phyloP scores from a whole-genome alignment of 2,797 vertebrate species.

The Anguilla pacifica region DNA sequence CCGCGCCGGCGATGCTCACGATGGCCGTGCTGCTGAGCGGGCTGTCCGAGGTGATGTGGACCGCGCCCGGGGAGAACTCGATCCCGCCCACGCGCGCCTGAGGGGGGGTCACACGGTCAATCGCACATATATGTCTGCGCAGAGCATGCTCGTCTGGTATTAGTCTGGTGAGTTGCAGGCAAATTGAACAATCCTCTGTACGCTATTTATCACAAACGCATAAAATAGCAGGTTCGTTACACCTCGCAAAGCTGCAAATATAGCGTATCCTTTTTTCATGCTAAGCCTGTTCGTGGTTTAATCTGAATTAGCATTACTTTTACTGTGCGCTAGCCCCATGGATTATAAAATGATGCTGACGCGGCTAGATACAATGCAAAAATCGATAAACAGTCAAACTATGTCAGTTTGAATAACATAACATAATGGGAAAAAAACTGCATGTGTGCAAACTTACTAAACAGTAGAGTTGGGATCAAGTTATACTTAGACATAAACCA shows the following conservation, averaged over 20 bases:
- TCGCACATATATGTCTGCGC: neutral
- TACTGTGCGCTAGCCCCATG: neutral
- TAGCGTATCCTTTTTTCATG: neutral
- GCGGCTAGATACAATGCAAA: neutral
- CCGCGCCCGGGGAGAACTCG: slow-evolving; percentile 94
- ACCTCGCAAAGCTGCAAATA: neutral
- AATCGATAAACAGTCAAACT: neutral
- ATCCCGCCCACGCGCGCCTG: slow-evolving; percentile 96
- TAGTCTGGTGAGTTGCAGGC: too few species aligned
- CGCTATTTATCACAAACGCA: too few species aligned
- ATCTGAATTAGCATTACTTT: neutral
- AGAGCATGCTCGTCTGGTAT: neutral
- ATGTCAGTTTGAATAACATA: neutral
- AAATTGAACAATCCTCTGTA: too few species aligned
- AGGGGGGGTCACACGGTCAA: neutral
- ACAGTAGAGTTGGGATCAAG: neutral
- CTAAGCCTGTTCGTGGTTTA: neutral
- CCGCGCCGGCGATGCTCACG: slow-evolving; percentile 91
- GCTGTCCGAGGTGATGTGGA: slow-evolving; percentile 95
- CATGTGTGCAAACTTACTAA: neutral
- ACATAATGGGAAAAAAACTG: neutral
- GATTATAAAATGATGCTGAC: neutral
- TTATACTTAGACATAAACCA: neutral
- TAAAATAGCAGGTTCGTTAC: neutral
- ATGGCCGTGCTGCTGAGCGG: slow-evolving; percentile 94